Base-by-base conservation (phyloP, 2,888 invertebrate genomes). In the Fabriciana adippe region DNA sequence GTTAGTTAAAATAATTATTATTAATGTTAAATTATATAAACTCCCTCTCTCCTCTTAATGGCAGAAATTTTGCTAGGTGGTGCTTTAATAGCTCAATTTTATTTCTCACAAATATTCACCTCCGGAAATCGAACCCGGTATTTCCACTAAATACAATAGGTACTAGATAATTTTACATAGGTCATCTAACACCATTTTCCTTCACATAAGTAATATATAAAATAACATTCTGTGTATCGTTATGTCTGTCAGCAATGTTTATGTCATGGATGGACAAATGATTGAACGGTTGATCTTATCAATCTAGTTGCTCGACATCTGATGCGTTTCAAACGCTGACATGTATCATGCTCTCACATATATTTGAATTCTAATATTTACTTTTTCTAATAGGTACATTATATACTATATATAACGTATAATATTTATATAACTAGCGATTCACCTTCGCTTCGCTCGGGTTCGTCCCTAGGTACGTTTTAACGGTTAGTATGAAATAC, bases 351-450 rank as follows among this genome's bases (percentile, higher is more conserved):
- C 64, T 75, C 76, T 55, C 77, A 77, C 77, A 76, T 77, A 70
- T 56, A 77, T 76, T 77, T 74, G 75, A 76, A 76, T 77, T 73
- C 74, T 72, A 73, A 76, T 76, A 35, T 2, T 48, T 26, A n/a
- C 41, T 6, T n/a, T 35, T 26, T 59, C 15, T 64, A 14, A 26
- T 16, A 16, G 5, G 11, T 41, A 41, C 11, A 41, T 41, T 41
- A 41, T 41, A 41, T 41, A 41, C 35, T 41, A 11, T 2, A 11
- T 2, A 41, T 41, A 41, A 41, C 11, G 11, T 11, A 11, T 55
- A 5, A 4, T 35, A n/a, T 55, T 14, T 26, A 26, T 4, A 21
- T 18, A 8, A n/a, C n/a, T n/a, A n/a, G n/a, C n/a, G n/a, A n/a
- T n/a, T n/a, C n/a, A n/a, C n/a, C n/a, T n/a, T n/a, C n/a, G n/a